Percentiles rank a stretch among this genome's conserved stretches.
phyloP scores from a whole-genome alignment of 2,888 invertebrate genomes.

The Cephus nigrinus region DNA sequence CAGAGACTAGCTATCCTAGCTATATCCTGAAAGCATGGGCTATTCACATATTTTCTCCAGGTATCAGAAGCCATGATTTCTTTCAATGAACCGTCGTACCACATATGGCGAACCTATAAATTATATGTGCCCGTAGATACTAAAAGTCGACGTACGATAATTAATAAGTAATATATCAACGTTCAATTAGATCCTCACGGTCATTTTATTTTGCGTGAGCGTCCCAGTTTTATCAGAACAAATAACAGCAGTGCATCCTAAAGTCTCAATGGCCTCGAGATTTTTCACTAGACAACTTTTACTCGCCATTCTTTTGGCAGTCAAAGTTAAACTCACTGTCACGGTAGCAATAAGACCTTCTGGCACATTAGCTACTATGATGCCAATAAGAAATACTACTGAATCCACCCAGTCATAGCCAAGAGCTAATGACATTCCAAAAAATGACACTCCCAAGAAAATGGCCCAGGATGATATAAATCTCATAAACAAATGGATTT shows the following conservation, averaged over 20 bases:
- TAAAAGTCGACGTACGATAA: neutral
- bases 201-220: conserved; percentile 78
- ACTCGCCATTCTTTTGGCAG: conserved; percentile 78
- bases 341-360: conserved; percentile 82
- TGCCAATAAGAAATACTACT: conserved; percentile 77
- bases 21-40: conserved; percentile 37
- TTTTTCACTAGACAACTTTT: conserved; percentile 86
- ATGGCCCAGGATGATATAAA: conserved; percentile 77
- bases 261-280: conserved; percentile 81
- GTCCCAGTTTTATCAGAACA: conserved; percentile 86
- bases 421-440: conserved; percentile 75
- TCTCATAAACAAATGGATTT: conserved; percentile 81
- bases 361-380: conserved; percentile 83
- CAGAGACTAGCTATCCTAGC: conserved; percentile 72
- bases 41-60: conserved; percentile 70
- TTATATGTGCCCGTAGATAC: neutral
- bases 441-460: conserved; percentile 76
- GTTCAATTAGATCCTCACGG: conserved; percentile 67
- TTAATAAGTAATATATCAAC: conserved; percentile 2
- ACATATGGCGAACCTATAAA: conserved; percentile 72
- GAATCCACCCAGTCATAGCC: conserved; percentile 77
- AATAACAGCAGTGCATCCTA: conserved; percentile 83
- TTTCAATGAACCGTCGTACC: conserved; percentile 67
- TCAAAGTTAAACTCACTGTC: conserved; percentile 81
- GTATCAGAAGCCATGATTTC: conserved; percentile 73